Conservation (phyloP, 2,888 invertebrate species). For the Leptinotarsa juncta region DNA sequence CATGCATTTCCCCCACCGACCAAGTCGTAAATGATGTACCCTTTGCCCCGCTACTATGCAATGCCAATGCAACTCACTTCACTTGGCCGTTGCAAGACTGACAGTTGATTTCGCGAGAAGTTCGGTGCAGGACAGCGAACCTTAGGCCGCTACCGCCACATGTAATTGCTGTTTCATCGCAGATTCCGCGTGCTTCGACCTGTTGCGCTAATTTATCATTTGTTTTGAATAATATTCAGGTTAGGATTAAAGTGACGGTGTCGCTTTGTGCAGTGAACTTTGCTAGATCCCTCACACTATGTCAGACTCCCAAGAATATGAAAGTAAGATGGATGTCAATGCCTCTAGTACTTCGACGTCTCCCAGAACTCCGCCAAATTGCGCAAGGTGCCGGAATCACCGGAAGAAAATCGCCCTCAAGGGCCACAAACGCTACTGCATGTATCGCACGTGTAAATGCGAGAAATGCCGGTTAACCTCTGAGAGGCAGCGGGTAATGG, state of each 20-base stretch:
- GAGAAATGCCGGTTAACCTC: conserved; percentile 88
- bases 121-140: conserved; percentile 38
- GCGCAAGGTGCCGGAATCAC: conserved; percentile 93
- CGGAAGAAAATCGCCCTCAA: conserved; percentile 88
- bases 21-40: conserved; percentile 62
- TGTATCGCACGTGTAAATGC: conserved; percentile 85
- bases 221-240: conserved; percentile 8
- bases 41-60: conserved; percentile 60
- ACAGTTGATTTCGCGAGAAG: conserved; percentile 61
- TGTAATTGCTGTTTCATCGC: conserved; percentile 12
- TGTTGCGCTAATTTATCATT: conserved; percentile 39
- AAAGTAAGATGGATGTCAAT: conserved; percentile 68
- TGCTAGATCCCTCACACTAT: conserved; percentile 24
- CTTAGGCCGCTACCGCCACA: conserved; percentile 30
- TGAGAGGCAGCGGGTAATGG: conserved; percentile 90
- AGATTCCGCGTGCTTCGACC: conserved; percentile 35
- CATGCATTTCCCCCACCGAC: conserved; percentile 62
- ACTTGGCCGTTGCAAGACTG: conserved; percentile 64
- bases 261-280: conserved; percentile 30
- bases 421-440: conserved; percentile 93
- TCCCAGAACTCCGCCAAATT: conserved; percentile 89
- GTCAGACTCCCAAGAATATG: conserved; percentile 69
- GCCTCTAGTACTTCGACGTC: conserved; percentile 70
- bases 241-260: conserved; percentile 4
- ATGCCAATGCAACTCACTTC: conserved; percentile 63